These are phyloP conservation scores for Lepidurus arcticus DNA, from an alignment of 1,140 invertebrate species.

Conservation along the genomic window DNA sequence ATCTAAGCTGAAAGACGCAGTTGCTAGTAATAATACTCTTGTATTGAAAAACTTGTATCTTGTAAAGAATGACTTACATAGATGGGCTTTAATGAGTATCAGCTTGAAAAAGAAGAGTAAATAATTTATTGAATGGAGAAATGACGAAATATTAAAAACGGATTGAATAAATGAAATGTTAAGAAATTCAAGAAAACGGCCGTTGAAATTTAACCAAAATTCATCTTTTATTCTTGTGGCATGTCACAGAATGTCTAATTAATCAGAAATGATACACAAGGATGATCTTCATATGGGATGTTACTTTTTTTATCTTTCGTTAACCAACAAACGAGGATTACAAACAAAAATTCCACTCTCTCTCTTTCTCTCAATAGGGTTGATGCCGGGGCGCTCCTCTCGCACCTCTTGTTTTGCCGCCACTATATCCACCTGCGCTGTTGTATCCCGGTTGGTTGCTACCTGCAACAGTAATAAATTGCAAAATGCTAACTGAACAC, in stretches of 20 bases:
- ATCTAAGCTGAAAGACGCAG: too few species aligned
- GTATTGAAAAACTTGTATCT: too few species aligned
- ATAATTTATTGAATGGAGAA: neutral
- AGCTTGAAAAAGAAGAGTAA: neutral
- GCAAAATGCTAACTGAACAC: slow-evolving; percentile 21
- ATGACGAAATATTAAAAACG: slow-evolving; percentile 22
- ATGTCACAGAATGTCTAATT: slow-evolving; percentile 19
- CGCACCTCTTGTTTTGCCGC: slow-evolving; percentile 47
- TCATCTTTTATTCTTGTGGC: slow-evolving; percentile 19
- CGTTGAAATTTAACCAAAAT: neutral
- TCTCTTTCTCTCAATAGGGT: slow-evolving; percentile 56
- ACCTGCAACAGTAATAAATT: slow-evolving; percentile 13
- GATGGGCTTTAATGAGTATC: too few species aligned
- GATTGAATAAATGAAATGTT: neutral
- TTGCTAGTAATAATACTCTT: too few species aligned
- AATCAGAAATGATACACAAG: slow-evolving; percentile 15
- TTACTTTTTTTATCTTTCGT: slow-evolving; percentile 6
- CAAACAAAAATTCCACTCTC: slow-evolving; percentile 1
- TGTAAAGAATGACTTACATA: too few species aligned
- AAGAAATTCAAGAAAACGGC: too few species aligned
- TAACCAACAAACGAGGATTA: slow-evolving; percentile 3
- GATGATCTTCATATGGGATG: slow-evolving; percentile 19
- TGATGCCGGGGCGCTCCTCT: slow-evolving; percentile 68
- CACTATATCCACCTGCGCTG: slow-evolving; percentile 1
- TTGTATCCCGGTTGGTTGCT: slow-evolving; percentile 8